These are phyloP conservation scores for Stegostoma tigrinum DNA, from an alignment of 2,113 vertebrate species.

Conservation along the genomic window DNA sequence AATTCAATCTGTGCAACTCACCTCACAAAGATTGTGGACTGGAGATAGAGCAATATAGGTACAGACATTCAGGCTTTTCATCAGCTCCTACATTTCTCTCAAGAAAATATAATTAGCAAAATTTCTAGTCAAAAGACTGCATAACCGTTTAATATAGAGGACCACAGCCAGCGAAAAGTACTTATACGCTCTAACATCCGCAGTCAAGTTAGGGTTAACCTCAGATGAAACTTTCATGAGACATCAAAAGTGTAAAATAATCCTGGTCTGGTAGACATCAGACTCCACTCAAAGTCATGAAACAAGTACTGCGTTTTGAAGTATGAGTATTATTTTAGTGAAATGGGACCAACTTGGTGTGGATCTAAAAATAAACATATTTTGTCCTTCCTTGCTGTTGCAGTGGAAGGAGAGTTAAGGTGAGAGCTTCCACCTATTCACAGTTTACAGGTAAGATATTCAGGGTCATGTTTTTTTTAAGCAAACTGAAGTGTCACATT, in stretches of 20 bases:
- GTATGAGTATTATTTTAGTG: too few species aligned
- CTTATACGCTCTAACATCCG: not conserved
- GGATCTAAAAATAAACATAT: not conserved
- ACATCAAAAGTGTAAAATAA: not conserved
- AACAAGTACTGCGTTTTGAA: not conserved
- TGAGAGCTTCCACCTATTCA: not conserved
- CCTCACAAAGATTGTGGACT: not conserved
- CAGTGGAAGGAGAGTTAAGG: not conserved
- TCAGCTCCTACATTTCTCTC: not conserved
- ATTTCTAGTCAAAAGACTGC: not conserved
- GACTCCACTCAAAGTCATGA: not conserved
- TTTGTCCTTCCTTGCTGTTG: not conserved
- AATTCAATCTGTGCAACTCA: not conserved
- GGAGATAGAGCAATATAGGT: not conserved
- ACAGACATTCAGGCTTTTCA: not conserved
- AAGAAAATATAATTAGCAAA: not conserved
- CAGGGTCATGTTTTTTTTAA: not conserved
- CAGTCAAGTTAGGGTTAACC: not conserved
- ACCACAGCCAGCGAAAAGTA: not conserved
- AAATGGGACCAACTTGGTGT: too few species aligned
- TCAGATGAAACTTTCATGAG: not conserved
- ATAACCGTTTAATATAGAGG: not conserved
- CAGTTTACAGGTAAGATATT: not conserved
- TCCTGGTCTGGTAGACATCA: not conserved
- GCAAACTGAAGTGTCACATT: not conserved